phyloP scores from a whole-genome alignment of 2,888 invertebrate species.

The Hydrotaea diabolus region DNA sequence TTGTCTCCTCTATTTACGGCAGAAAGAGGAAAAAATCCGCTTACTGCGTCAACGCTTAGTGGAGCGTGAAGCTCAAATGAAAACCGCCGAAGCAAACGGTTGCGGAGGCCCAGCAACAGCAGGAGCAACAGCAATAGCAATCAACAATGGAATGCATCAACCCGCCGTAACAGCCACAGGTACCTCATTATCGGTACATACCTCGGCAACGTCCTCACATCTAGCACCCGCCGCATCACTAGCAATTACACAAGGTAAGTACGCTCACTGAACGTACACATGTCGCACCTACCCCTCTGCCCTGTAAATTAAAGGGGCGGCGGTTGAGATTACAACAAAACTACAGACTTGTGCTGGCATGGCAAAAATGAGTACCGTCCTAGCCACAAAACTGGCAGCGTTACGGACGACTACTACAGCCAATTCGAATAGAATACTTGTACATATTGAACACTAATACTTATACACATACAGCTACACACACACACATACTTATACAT shows the following conservation, averaged over 20 bases:
- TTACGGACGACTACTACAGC: neutral
- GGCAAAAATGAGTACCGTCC: too few species aligned
- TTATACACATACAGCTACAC: neutral
- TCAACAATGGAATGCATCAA: slow-evolving; percentile 28
- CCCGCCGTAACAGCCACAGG: slow-evolving; percentile 64
- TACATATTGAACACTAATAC: neutral
- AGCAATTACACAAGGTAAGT: slow-evolving; percentile 85
- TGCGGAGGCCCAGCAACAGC: slow-evolving; percentile 46
- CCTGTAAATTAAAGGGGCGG: too few species aligned
- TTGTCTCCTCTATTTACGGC: slow-evolving; percentile 69
- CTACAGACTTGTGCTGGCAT: too few species aligned
- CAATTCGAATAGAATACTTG: too few species aligned
- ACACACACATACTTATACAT: neutral
- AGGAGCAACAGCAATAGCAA: slow-evolving; percentile 45
- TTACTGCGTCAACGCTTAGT: slow-evolving; percentile 89
- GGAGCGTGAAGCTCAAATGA: slow-evolving; percentile 87
- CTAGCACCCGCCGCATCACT: slow-evolving; percentile 84
- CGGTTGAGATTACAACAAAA: too few species aligned
- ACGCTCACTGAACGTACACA: too few species aligned
- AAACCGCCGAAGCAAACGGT: slow-evolving; percentile 77
- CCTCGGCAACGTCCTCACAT: slow-evolving; percentile 73
- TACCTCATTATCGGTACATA: slow-evolving; percentile 65
- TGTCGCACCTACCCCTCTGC: too few species aligned
- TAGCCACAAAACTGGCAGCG: too few species aligned
- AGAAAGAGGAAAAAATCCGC: slow-evolving; percentile 95